Percentiles rank a stretch among this genome's conserved stretches.
These are phyloP conservation scores for Oncorhynchus mykiss DNA, from an alignment of 2,113 vertebrate genomes.

Conservation along the genomic window DNA sequence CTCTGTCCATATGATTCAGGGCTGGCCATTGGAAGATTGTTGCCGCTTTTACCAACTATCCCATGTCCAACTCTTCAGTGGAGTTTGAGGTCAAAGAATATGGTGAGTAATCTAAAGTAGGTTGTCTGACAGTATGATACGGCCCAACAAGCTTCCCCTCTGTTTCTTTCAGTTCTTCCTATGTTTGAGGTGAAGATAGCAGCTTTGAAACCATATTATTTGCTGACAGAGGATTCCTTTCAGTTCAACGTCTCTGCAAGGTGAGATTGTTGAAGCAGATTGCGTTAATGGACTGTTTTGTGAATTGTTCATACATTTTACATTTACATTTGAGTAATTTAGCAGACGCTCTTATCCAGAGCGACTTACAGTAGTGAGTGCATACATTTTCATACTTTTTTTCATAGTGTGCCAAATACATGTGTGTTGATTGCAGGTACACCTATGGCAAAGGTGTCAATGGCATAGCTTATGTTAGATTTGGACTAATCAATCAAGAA, in stretches of 20 bases:
- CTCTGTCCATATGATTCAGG: conserved; percentile 41
- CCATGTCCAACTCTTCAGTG: conserved; percentile 58
- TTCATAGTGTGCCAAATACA: background rate
- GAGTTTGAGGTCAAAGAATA: conserved; percentile 75
- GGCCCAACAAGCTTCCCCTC: background rate
- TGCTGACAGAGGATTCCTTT: conserved; percentile 55
- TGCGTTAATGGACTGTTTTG: no score
- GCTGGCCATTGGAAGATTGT: conserved; percentile 71
- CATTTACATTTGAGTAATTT: no score
- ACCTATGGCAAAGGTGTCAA: conserved; percentile 69
- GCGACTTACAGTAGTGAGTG: no score
- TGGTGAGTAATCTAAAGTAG: conserved; percentile 44
- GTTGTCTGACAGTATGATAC: background rate
- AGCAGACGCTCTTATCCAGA: conserved; percentile 20
- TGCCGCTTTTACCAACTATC: conserved; percentile 54
- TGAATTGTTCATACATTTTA: no score
- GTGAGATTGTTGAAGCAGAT: conserved; percentile 40
- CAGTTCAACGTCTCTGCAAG: conserved; percentile 64
- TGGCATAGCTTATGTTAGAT: conserved; percentile 66
- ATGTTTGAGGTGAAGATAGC: conserved; percentile 71
- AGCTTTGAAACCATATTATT: conserved; percentile 57
- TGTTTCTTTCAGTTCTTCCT: conserved; percentile 63
- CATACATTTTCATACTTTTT: no score
- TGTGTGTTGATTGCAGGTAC: conserved; percentile 55
- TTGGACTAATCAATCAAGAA: conserved; percentile 62